A percentile compares a stretch with the other conserved stretches of the same genome.
Conservation (phyloP, 2,797 vertebrate species). For the Eutrigla gurnardus region DNA sequence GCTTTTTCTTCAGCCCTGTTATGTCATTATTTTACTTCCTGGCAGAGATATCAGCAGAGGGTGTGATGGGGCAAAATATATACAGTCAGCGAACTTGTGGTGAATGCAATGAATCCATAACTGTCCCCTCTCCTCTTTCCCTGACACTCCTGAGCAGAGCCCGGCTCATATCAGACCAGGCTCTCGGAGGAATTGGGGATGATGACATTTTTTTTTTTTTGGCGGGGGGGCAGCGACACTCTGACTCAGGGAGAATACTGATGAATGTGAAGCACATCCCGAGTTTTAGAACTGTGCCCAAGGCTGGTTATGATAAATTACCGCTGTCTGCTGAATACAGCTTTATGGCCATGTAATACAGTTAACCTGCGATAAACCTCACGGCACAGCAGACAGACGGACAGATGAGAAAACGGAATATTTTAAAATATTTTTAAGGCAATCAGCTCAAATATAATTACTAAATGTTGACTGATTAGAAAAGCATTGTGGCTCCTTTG, state of each 20-base stretch:
- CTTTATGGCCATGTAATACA: conserved; percentile 23
- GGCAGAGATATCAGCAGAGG: conserved; percentile 18
- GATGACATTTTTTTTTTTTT: conserved; percentile 41
- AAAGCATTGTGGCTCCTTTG: neutral
- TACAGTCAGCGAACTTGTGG: conserved; percentile 12
- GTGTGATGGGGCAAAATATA: neutral
- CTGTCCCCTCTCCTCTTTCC: neutral
- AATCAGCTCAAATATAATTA: neutral
- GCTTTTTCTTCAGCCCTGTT: conserved; percentile 7
- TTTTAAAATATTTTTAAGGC: conserved; percentile 3
- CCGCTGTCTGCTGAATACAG: conserved; percentile 10
- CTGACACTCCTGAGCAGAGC: conserved; percentile 2
- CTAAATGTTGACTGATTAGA: neutral
- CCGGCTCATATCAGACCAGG: neutral
- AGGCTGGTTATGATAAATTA: conserved; percentile 51
- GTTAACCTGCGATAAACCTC: conserved; percentile 34
- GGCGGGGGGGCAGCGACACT: conserved; percentile 10
- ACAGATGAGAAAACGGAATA: neutral
- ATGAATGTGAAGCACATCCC: conserved; percentile 46
- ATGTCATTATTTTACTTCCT: conserved; percentile 44
- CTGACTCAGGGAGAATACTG: conserved; percentile 36
- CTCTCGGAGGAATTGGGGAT: conserved; percentile 38
- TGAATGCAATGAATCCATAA: conserved; percentile 35
- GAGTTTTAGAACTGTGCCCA: conserved; percentile 54
- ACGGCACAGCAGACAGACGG: neutral